Evolutionary conservation across 2,888 invertebrate genomes (phyloP), one percentile per base, ranked within the genome.

Genomic region (Encarsia formosa): DNA sequence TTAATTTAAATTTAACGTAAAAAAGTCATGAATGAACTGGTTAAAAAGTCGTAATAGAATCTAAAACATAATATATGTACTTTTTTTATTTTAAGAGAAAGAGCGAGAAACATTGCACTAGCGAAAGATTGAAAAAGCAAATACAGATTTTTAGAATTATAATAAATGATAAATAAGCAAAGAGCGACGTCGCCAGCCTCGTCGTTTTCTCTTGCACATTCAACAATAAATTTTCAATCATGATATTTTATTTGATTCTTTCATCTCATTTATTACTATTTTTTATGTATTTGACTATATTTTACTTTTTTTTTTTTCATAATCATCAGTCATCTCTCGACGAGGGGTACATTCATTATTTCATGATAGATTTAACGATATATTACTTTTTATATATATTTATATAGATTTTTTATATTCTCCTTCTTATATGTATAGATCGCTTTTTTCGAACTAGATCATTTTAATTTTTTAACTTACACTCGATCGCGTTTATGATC

Each of bases 121-220:
- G 52, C 43, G 39, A 40, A 52, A 56, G 49, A 49, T 52, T 52
- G 52, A 49, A 52, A 52, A 56, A 49, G 52, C 56, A 46, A 55
- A 42, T 52, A 52, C 32, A 55, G 32, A 31, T 37, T 4, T 43
- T 43, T 40, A 47, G 39, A 49, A 52, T 44, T 35, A 40, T 49
- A 39, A 50, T 47, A 19, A 31, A 40, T 49, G 35, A 50, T 47
- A 19, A 41, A 51, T 51, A 50, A 34, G 43, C 35, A 43, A 50
- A 52, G 52, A 50, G 44, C 52, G 52, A 57, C 49, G 52, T 55
- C 44, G 49, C 32, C 48, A 47, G 49, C 47, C 42, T 46, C 49
- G 49, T 47, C 52, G 49, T 50, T 49, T 38, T 23, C 46, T 35
- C 37, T 46, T 32, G 40, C 39, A 24, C 39, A 32, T 54, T 42